Evolutionary conservation across 2,888 invertebrate genomes (phyloP), one percentile per base, ranked within the genome.

Genomic region (Eristalis tenax): DNA sequence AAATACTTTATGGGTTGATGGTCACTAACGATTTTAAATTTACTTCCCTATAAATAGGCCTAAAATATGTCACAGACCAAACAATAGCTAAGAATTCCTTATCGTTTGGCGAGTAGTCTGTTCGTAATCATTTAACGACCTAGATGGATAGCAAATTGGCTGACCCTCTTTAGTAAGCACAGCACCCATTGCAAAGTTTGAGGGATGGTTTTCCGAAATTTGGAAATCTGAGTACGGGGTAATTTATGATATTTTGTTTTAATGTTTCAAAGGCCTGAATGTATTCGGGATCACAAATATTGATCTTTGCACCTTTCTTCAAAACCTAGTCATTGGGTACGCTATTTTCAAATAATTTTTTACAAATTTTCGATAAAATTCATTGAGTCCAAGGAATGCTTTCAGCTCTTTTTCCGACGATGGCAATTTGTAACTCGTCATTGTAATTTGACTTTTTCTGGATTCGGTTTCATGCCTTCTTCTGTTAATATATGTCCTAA

Each of bases 61-160:
- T 64, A 63, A 83, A 83, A 63, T 80, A 76, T 38, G 64, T 71
- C 11, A 76, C 82, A 26, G 83, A 32, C 40, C 76, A 80, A 13
- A 84, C 78, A 13, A 84, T 77, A 5, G 79, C 75, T 32, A 85
- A 66, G 35, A 80, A 80, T 74, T 83, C 73, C 57, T 83, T 83
- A 63, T 83, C 71, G n/a, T 38, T 75, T 35, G 65, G 26, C 23
- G 59, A 63, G 32, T 32, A 40, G 22, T 65, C 32, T 32, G 32
- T 32, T 32, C 32, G 32, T 32, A 10, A 10, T 32, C 32, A 32
- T 32, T 32, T 6, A 32, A 63, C 28, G 28, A 63, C 68, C 57
- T 22, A 18, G 57, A 57, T 22, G 57, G 22, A 57, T 57, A 57
- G 57, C 57, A 57, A 57, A 57, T 57, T 40, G 40, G 40, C 15